A percentile compares a stretch with the other conserved stretches of the same genome.
Conservation (phyloP, 1,140 invertebrate genomes). For the Papilio polytes region DNA sequence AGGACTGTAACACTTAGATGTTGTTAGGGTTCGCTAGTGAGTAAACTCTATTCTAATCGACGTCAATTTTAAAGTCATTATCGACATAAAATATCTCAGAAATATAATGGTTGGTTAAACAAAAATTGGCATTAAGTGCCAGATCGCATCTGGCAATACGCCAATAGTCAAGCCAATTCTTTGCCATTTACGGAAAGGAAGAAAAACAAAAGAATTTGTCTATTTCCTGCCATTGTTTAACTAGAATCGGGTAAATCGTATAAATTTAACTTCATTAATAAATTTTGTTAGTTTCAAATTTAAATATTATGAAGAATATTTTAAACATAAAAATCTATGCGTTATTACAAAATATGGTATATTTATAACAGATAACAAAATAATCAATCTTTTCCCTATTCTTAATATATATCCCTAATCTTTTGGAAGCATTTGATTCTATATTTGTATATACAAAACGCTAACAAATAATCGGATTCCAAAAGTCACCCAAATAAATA, state of each 20-base stretch:
- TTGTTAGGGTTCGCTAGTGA: too few species aligned
- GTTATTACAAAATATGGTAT: too few species aligned
- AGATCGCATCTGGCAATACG: constrained; percentile 53
- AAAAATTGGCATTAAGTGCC: constrained; percentile 61
- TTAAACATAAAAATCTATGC: too few species aligned
- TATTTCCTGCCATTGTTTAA: constrained; percentile 24
- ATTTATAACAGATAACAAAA: too few species aligned
- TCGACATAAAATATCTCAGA: not conserved
- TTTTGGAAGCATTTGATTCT: too few species aligned
- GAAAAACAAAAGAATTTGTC: constrained; percentile 53
- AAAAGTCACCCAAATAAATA: too few species aligned
- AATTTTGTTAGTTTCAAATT: not conserved
- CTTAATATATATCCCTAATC: too few species aligned
- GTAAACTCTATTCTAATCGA: not conserved
- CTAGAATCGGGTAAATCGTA: not conserved
- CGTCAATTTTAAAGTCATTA: constrained; percentile 20
- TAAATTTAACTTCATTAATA: constrained; percentile 7
- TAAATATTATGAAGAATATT: too few species aligned
- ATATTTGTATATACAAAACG: too few species aligned
- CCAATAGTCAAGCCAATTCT: constrained; percentile 45
- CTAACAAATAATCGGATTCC: too few species aligned
- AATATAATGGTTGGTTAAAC: constrained; percentile 41
- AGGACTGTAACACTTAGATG: too few species aligned
- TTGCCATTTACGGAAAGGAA: constrained; percentile 54
- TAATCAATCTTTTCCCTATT: too few species aligned